Base-by-base conservation (phyloP, 1,140 invertebrate species). In the Daktulosphaira vitifoliae region DNA sequence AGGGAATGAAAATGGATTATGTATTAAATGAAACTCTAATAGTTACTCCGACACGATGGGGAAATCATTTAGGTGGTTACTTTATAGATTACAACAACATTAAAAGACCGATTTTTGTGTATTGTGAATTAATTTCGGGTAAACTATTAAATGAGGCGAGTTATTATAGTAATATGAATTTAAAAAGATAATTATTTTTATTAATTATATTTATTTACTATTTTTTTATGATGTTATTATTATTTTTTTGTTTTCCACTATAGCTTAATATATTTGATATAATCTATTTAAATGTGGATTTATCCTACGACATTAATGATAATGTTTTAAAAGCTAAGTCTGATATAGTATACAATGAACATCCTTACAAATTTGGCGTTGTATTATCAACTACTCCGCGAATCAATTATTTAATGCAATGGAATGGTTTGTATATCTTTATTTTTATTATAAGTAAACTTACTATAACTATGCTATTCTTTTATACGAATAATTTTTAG, bases 1-100 rank as follows among this genome's bases (percentile, higher is more conserved):
- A 62, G 56, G 56, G 42, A 48, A 62, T 62, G 56, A 8, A 33
- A 48, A 29, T 62, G 5, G 6, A 48, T 33, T 62, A 62, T 48
- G 9, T 0, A 4, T 0, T 62, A 0, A 62, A 48, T 20, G 42
- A 62, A 18, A 29, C 39, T 62, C 1, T 62, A 16, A 29, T 22
- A 18, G 6, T 62, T 62, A 46, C 56, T 20, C 42, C 2, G 13
- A 6, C 44, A 4, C 26, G 29, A 62, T 62, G 42, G 56, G 56
- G 25, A 62, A 48, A 46, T 16, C 29, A 62, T 46, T 29, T 62
- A 15, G 42, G 46, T 7, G 26, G 3, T 15, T 20, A 1, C 13
- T 62, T 62, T 15, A 11, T 62, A 15, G 56, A 62, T 29, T 18
- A 9, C 1, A 2, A 62, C 46, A n/a, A 33, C 8, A 22, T 1